Conservation (phyloP, 2,113 vertebrate genomes). For the Callocephalon fimbriatum region DNA sequence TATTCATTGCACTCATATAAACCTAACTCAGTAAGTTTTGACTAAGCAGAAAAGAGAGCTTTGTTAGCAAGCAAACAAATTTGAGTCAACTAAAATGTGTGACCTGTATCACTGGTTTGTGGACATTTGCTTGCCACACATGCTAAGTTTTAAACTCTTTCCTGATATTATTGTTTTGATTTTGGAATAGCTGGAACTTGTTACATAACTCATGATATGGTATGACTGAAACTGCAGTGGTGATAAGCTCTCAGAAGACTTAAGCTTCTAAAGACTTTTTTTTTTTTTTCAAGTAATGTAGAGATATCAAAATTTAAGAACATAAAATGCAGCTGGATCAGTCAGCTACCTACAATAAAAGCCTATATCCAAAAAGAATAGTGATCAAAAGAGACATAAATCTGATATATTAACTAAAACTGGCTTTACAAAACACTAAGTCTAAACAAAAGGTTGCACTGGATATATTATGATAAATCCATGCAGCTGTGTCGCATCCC, state of each 20-base stretch:
- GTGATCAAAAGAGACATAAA: not conserved
- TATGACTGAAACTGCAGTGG: not conserved
- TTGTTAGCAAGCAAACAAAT: conserved; percentile 1
- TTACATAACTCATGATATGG: not conserved
- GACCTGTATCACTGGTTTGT: not conserved
- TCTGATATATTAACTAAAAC: not conserved
- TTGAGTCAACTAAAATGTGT: not conserved
- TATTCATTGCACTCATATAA: not conserved
- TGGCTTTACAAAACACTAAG: not conserved
- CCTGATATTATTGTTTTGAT: not conserved
- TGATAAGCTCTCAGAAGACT: not conserved
- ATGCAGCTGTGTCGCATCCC: not conserved
- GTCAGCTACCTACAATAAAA: not conserved
- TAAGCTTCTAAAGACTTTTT: not conserved
- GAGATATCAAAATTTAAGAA: not conserved
- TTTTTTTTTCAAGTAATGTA: not conserved
- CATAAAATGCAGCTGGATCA: not conserved
- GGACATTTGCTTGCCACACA: not conserved
- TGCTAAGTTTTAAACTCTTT: not conserved
- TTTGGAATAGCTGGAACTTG: not conserved
- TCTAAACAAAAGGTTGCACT: not conserved
- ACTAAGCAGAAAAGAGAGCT: not conserved
- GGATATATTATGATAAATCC: rapidly evolving
- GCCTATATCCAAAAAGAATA: not conserved
- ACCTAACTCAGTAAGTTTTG: not conserved